phyloP scores from a whole-genome alignment of 2,888 invertebrate genomes.

The Litoditis marina region DNA sequence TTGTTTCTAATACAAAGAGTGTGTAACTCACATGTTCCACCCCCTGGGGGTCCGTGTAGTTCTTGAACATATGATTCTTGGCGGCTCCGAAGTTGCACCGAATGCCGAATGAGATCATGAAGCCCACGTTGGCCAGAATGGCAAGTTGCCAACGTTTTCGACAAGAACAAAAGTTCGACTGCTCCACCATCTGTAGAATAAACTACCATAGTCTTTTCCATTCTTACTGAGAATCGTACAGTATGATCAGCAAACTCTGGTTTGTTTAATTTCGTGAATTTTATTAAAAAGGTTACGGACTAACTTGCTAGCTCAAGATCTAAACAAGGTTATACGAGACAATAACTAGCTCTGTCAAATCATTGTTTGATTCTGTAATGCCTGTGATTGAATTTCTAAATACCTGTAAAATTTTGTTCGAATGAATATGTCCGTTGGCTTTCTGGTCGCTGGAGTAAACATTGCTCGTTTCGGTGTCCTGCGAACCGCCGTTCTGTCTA shows the following conservation, averaged over 20 bases:
- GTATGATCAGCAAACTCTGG: no score
- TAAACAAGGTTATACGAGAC: no score
- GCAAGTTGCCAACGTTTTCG: conserved; percentile 63
- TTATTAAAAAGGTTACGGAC: no score
- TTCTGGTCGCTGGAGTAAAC: conserved; percentile 21
- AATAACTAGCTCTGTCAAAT: no score
- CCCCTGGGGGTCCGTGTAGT: conserved; percentile 59
- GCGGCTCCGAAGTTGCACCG: conserved; percentile 98
- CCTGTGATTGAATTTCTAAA: no score
- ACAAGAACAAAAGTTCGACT: conserved; percentile 63
- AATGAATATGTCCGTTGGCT: conserved; percentile 35
- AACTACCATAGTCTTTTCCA: not conserved
- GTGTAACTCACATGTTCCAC: conserved; percentile 47
- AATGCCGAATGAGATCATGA: conserved; percentile 75
- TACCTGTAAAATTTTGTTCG: conserved; percentile 47
- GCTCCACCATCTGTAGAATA: conserved; percentile 39
- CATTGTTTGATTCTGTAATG: no score
- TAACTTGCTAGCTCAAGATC: no score
- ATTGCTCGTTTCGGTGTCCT: no score
- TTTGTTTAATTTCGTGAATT: no score
- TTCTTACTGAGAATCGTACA: no score
- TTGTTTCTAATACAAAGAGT: not conserved
- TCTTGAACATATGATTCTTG: conserved; percentile 74
- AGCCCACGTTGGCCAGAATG: conserved; percentile 65
- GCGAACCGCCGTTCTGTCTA: no score